phyloP scores from a whole-genome alignment of 30 jellyfish, hydroid and myxozoan species.

The Clytia hemisphaerica region DNA sequence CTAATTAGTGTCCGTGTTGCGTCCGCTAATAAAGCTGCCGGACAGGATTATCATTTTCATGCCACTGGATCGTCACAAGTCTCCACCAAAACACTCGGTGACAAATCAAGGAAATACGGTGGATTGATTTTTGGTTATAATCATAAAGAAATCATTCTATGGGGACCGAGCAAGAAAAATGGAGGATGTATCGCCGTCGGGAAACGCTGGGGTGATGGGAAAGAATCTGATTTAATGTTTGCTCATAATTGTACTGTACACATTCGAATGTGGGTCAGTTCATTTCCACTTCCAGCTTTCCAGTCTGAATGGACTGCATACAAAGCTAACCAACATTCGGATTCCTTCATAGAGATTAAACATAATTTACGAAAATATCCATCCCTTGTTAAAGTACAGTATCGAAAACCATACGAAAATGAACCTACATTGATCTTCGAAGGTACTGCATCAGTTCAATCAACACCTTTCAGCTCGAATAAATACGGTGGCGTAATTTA shows the following conservation, averaged over 20 bases:
- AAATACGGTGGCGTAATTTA: constrained; percentile 76
- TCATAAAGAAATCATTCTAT: constrained; percentile 55
- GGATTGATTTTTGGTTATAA: constrained; percentile 82
- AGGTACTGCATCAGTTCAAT: constrained; percentile 80
- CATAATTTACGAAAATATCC: constrained; percentile 48
- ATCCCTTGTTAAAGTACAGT: constrained; percentile 63
- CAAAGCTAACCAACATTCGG: constrained; percentile 51
- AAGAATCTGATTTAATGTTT: constrained; percentile 39
- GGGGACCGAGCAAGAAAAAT: constrained; percentile 65
- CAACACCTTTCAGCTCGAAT: constrained; percentile 40
- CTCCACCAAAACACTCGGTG: constrained; percentile 40
- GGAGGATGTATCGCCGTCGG: constrained; percentile 68
- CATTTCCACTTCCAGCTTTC: constrained; percentile 74
- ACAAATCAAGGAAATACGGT: constrained; percentile 75
- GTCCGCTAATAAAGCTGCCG: constrained; percentile 3
- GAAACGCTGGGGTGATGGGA: constrained; percentile 95
- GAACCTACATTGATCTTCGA: constrained; percentile 49
- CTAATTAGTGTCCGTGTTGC: constrained; percentile 74
- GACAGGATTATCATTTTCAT: constrained; percentile 45
- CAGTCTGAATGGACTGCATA: constrained; percentile 70
- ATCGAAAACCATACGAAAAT: constrained; percentile 18
- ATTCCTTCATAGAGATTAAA: constrained; percentile 54
- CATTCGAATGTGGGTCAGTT: constrained; percentile 79
- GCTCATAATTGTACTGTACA: constrained; percentile 65
- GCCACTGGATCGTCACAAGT: constrained; percentile 84